Conservation (phyloP, 2,888 invertebrate genomes). For the Phaedon cochleariae region DNA sequence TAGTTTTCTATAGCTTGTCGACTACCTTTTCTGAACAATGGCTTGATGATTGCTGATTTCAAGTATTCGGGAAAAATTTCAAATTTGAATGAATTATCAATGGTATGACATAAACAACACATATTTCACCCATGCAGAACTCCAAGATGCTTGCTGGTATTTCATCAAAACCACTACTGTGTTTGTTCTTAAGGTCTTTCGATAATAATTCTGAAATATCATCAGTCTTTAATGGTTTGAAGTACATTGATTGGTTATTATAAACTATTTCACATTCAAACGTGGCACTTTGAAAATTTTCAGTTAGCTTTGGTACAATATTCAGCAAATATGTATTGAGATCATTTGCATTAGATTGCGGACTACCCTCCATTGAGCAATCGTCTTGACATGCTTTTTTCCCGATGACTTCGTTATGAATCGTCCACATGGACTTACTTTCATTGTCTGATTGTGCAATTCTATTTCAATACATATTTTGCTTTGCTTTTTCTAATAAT, state of each 20-base stretch:
- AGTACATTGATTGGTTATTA: no score
- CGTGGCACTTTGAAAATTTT: no score
- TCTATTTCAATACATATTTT: neutral
- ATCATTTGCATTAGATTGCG: no score
- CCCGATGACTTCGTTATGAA: neutral
- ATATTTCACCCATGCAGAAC: neutral
- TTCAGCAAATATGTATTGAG: no score
- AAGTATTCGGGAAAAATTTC: neutral
- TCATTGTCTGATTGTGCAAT: neutral
- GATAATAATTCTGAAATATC: no score
- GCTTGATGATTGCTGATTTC: neutral
- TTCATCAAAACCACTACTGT: no score
- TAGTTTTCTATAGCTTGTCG: neutral
- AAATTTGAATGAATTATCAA: neutral
- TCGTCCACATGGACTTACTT: conserved; percentile 1
- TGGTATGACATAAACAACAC: neutral
- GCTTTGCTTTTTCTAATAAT: neutral
- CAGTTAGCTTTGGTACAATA: no score
- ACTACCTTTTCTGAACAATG: neutral
- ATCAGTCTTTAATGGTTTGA: no score
- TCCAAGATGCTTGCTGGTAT: no score
- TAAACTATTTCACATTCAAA: no score
- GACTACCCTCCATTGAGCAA: neutral
- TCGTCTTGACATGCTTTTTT: neutral
- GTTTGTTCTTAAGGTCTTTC: no score